Base-by-base conservation (phyloP, 30 jellyfish, hydroid and myxozoan genomes). In the Aurelia aurita region DNA sequence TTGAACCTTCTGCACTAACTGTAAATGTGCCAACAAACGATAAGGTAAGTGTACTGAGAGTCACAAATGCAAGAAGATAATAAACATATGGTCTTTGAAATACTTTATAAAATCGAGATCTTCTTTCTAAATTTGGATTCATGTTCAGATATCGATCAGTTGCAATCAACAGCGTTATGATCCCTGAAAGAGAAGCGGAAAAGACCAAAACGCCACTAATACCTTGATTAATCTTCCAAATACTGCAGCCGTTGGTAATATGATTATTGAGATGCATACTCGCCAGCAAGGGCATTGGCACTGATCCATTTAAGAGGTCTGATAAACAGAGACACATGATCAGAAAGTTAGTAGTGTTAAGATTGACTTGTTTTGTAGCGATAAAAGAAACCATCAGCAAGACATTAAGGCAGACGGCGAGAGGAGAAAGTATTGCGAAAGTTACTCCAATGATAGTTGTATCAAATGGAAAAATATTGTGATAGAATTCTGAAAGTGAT, bases 81-180 rank as follows among this genome's bases (percentile, higher is more conserved):
- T 39, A 39, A 15, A 39, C 0, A 39, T 39, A 39, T 8, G 51
- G 51, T 39, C 51, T 8, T 39, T 39, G 51, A 39, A 39, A 39
- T 6, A 39, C 1, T 5, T 39, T 39, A 39, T 8, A 39, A 39
- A 14, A 39, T 39, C 51, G 16, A 0, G 51, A 39, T 6, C 51
- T 14, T 39, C 51, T 39, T 8, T 4, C 51, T 15, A 39, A 45
- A 7, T 19, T 12, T 12, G 85, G 62, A 25, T 68, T 59, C 89
- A 77, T 77, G 27, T 77, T 61, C 26, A 77, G 71, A n/a, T 77
- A 77, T 19, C 89, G 77, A 31, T 77, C 89, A 32, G 60, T 44
- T 15, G 89, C 89, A 20, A 61, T 60, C 2, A 77, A 44, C n/a
- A 77, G 20, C n/a, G 39, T 61, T 13, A 61, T 64, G 21, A 23